Evolutionary conservation across 1,140 invertebrate genomes (phyloP), one percentile per base, ranked within the genome.

Genomic region (Drosophila ohnishii): DNA sequence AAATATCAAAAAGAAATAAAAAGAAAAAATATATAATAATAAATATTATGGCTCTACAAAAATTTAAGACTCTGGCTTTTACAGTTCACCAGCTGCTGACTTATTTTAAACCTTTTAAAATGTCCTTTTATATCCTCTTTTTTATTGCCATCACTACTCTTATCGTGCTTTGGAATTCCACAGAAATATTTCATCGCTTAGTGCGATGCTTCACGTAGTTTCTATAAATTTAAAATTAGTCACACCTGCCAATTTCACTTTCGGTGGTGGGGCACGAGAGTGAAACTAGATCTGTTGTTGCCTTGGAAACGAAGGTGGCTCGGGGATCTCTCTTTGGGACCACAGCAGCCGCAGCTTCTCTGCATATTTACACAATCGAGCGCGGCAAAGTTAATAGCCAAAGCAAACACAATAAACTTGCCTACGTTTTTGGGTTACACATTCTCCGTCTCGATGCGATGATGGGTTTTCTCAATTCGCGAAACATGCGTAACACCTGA

Each of bases 211-310:
- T 25, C 56, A 53, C 51, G 48, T 44, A 63, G 71, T 83, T 75
- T 75, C 65, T 73, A 65, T 58, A 51, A 72, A 60, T 64, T 80
- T 51, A 8, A 61, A 67, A 67, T 85, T 84, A 76, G 80, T 84
- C 76, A 84, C 58, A 80, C 48, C 53, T 65, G 32, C 57, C 67
- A 84, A 72, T 84, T 83, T 83, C 80, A 84, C 80, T 84, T 83
- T 83, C 71, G 25, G 28, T 8, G 58, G 45, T 16, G 19, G 50
- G 25, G 25, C 16, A 16, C 42, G 63, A 74, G 63, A 82, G 80
- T 72, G 47, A 75, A 84, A 63, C 61, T 72, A 48, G 62, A 79
- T 60, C 62, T 64, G 39, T 34, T 53, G 34, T 45, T 64, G 59
- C 47, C 55, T 60, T 51, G 71, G 28, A 48, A 64, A 44, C 60